Evolutionary conservation across 1,140 invertebrate species (phyloP).

Genomic region (Hetaerina americana): DNA sequence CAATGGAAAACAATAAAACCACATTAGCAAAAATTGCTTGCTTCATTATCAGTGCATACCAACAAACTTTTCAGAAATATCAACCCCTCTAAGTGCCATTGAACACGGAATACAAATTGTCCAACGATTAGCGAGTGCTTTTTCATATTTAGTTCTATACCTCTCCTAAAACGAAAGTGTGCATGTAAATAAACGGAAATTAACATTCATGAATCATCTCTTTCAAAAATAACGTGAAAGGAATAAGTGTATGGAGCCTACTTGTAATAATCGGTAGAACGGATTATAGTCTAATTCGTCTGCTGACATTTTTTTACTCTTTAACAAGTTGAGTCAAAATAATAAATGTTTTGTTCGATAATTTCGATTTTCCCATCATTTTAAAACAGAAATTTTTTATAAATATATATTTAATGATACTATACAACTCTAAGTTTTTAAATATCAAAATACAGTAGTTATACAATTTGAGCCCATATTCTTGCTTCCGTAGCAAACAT

Average conservation of each 20-base stretch:
- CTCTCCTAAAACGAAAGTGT: slow-evolving; percentile 15
- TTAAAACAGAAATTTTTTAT: no score
- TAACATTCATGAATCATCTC: not conserved
- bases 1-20: not conserved
- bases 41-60: slow-evolving; percentile 13
- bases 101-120: slow-evolving; percentile 19
- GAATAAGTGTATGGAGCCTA: no score
- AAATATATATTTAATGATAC: no score
- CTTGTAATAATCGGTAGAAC: slow-evolving; percentile 18
- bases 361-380: no score
- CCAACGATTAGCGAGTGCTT: slow-evolving; percentile 19
- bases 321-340: no score
- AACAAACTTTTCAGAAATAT: slow-evolving; percentile 19
- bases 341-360: no score
- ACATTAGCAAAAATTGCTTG: not conserved
- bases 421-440: no score
- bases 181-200: not conserved
- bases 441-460: no score
- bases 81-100: slow-evolving; percentile 15
- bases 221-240: not conserved
- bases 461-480: no score
- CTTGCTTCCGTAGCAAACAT: no score
- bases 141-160: slow-evolving; percentile 19
- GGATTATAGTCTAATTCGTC: slow-evolving; percentile 20
- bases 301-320: slow-evolving; percentile 16